A percentile compares a stretch with the other conserved stretches of the same genome.
phyloP scores from a whole-genome alignment of 2,888 invertebrate species.

The Melieria crassipennis region DNA sequence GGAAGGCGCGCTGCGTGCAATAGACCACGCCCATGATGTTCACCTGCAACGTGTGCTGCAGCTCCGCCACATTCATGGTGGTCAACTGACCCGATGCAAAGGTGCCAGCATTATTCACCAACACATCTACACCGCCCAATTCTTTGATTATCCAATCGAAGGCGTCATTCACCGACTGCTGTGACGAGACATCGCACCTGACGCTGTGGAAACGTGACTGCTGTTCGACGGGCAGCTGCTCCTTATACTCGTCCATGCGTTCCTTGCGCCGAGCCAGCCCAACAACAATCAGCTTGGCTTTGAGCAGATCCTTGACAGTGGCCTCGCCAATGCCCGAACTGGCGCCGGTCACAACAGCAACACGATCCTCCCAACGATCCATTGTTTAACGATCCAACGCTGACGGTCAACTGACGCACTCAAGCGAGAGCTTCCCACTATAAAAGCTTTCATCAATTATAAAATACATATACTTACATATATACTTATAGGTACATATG shows the following conservation, averaged over 20 bases:
- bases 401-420: neutral
- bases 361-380: conserved; percentile 72
- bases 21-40: conserved; percentile 66
- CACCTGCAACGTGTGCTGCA: conserved; percentile 63
- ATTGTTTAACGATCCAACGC: conserved; percentile 49
- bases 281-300: conserved; percentile 68
- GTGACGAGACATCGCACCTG: conserved; percentile 68
- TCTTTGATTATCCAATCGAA: conserved; percentile 68
- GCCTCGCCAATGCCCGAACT: conserved; percentile 72
- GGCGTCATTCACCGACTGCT: conserved; percentile 68
- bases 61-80: conserved; percentile 44
- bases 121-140: conserved; percentile 69
- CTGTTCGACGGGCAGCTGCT: conserved; percentile 44
- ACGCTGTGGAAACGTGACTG: conserved; percentile 54
- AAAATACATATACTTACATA: neutral
- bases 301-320: conserved; percentile 64
- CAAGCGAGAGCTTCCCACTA: too few relatives aligned
- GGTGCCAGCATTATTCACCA: conserved; percentile 70
- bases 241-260: conserved; percentile 59
- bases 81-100: conserved; percentile 39
- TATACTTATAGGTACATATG: neutral
- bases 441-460: neutral
- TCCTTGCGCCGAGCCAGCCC: conserved; percentile 68
- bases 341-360: conserved; percentile 74
- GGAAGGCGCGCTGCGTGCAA: conserved; percentile 67